Evolutionary conservation across 2,797 vertebrate genomes (phyloP).

Genomic region (Poliocrania exsul): DNA sequence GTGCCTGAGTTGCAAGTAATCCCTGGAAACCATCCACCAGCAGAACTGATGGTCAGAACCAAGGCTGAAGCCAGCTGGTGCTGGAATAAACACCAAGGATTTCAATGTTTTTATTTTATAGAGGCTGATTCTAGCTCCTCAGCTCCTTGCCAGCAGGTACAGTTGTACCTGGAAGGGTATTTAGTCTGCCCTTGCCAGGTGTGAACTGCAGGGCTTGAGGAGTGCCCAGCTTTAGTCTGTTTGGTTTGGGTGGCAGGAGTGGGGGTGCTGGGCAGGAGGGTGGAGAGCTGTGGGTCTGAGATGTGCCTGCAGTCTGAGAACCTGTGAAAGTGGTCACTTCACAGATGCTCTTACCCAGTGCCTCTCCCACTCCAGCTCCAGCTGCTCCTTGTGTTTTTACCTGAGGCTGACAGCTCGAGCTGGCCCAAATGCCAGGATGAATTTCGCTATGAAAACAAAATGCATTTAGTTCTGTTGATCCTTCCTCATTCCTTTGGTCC

Average conservation of each 20-base stretch:
- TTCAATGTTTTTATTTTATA: background rate
- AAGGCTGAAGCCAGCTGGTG: background rate
- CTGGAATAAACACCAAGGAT: background rate
- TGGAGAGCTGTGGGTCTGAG: background rate
- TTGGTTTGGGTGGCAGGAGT: background rate
- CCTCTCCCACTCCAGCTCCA: background rate
- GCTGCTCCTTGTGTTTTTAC: background rate
- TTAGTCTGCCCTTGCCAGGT: background rate
- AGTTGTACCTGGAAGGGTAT: background rate
- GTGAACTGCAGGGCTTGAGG: background rate
- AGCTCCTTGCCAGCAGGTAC: background rate
- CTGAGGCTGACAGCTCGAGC: background rate
- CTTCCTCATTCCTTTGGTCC: background rate
- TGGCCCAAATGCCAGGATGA: accelerated
- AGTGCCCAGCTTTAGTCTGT: accelerated
- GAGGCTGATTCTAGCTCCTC: background rate
- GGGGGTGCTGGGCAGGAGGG: background rate
- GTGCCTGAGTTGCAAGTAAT: background rate
- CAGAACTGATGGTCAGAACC: background rate
- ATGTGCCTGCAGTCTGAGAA: background rate
- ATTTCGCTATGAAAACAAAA: background rate
- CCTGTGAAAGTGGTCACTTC: accelerated
- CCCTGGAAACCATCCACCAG: background rate
- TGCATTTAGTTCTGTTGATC: background rate
- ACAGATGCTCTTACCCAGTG: accelerated